phyloP scores from a whole-genome alignment of 2,888 invertebrate species.

The Oscheius sp. region DNA sequence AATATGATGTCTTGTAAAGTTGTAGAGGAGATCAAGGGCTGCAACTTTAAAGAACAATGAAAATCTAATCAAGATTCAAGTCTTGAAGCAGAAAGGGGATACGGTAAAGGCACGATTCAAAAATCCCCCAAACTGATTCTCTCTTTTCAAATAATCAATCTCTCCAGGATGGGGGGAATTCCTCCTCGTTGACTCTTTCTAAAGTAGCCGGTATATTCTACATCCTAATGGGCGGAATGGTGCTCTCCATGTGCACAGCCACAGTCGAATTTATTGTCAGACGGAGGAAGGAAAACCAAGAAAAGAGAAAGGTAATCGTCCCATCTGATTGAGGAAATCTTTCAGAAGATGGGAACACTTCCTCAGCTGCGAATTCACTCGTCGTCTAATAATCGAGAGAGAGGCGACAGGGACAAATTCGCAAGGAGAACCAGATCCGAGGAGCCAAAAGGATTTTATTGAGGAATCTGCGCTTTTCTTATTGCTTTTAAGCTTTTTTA shows the following conservation, averaged over 20 bases:
- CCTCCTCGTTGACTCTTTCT: slow-evolving; percentile 78
- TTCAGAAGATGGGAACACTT: slow-evolving; percentile 16
- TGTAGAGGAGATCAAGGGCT: too few relatives aligned
- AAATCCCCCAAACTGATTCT: too few relatives aligned
- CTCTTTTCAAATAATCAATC: slow-evolving; percentile 77
- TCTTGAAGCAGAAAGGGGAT: too few relatives aligned
- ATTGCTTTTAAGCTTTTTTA: too few relatives aligned
- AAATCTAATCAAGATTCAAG: too few relatives aligned
- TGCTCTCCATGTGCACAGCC: slow-evolving; percentile 88
- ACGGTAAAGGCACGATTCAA: too few relatives aligned
- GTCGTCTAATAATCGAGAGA: background rate
- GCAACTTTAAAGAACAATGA: too few relatives aligned
- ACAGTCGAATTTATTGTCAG: slow-evolving; percentile 87
- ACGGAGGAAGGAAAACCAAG: slow-evolving; percentile 45
- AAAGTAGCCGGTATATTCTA: slow-evolving; percentile 93
- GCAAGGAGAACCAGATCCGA: background rate
- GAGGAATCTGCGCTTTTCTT: too few relatives aligned
- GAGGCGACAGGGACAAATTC: background rate
- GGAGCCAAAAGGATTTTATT: slow-evolving; percentile 14
- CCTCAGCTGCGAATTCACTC: background rate
- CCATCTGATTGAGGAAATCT: too few relatives aligned
- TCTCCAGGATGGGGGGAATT: slow-evolving; percentile 49
- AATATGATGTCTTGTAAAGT: too few relatives aligned
- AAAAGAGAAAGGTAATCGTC: slow-evolving; percentile 44
- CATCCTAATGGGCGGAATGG: slow-evolving; percentile 91